Base-by-base conservation (phyloP, 2,888 invertebrate genomes). In the Agrochola macilenta region DNA sequence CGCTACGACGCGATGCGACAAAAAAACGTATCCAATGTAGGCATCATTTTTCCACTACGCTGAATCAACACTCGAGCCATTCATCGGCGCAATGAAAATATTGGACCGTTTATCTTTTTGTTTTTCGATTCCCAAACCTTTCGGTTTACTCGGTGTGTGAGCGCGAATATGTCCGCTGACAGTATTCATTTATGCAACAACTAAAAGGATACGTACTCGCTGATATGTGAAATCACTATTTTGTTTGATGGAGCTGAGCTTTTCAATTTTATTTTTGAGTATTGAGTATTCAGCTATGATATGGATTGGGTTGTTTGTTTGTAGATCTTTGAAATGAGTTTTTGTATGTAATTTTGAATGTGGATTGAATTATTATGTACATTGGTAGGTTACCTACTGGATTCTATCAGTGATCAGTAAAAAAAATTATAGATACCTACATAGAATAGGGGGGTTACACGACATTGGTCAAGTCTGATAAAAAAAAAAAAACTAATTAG, bases 81-180 rank as follows among this genome's bases (percentile, higher is more conserved):
- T 95, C 95, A 94, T 92, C 93, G 94, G 89, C 91, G 93, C 95
- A 95, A 94, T 95, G 94, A 94, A 95, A 95, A 95, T 95, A 96
- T 95, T 94, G 93, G 87, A 90, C 91, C 92, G 93, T 95, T 95
- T 95, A 94, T 95, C 93, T 95, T 94, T 87, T 93, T 92, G 92
- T 93, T 93, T 93, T 92, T 90, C 91, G 91, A 89, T 90, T 89
- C 81, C 87, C 90, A 88, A 91, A 91, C 89, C 91, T 91, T 91
- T 89, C 90, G 90, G 91, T 91, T 93, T 91, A 92, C 91, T 91
- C 85, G 86, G 86, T 86, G 86, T 85, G 90, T 86, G 86, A 90
- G 90, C 90, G 91, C 91, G 90, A 89, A 92, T 91, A 88, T 92
- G 91, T 88, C 89, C 91, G 92, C 88, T 94, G 94, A 93, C 95